Percentiles rank a stretch among this genome's conserved stretches.
These are phyloP conservation scores for Belgica antarctica DNA, from an alignment of 2,888 invertebrate genomes.

Conservation along the genomic window DNA sequence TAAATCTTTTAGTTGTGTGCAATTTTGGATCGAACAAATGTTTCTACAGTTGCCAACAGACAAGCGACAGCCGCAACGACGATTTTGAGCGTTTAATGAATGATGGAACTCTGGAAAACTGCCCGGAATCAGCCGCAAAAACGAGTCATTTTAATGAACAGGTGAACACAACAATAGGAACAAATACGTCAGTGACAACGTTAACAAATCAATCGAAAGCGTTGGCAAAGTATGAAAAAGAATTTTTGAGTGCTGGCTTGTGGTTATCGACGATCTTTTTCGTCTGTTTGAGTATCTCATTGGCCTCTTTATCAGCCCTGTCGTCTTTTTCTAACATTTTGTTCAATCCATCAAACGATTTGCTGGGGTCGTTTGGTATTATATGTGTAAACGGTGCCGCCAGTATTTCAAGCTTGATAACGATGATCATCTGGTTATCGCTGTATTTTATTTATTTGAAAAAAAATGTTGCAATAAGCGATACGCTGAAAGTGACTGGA, in stretches of 20 bases:
- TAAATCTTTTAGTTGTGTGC: constrained; percentile 53
- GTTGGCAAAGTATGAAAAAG: constrained; percentile 9
- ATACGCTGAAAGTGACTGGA: constrained; percentile 50
- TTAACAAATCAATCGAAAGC: constrained; percentile 3
- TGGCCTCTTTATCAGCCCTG: constrained; percentile 56
- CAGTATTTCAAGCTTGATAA: too few species aligned
- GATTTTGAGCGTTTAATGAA: constrained; percentile 50
- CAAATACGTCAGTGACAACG: constrained; percentile 8
- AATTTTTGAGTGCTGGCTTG: constrained; percentile 53
- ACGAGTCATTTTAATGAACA: constrained; percentile 33
- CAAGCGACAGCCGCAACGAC: constrained; percentile 47
- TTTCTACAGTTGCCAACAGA: constrained; percentile 52
- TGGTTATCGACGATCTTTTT: constrained; percentile 61
- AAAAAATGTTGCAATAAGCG: constrained; percentile 53
- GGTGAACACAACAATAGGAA: constrained; percentile 40
- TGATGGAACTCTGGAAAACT: constrained; percentile 45
- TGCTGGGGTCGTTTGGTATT: constrained; percentile 56
- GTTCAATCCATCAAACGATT: constrained; percentile 55
- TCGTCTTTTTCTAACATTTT: constrained; percentile 62
- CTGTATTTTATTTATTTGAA: constrained; percentile 50
- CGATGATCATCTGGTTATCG: constrained; percentile 54
- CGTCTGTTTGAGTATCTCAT: constrained; percentile 56
- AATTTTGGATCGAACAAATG: constrained; percentile 52
- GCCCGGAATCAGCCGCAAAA: constrained; percentile 38
- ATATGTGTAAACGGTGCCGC: constrained; percentile 66